phyloP scores from a whole-genome alignment of 2,888 invertebrate genomes.

The Lycophotia porphyrea region DNA sequence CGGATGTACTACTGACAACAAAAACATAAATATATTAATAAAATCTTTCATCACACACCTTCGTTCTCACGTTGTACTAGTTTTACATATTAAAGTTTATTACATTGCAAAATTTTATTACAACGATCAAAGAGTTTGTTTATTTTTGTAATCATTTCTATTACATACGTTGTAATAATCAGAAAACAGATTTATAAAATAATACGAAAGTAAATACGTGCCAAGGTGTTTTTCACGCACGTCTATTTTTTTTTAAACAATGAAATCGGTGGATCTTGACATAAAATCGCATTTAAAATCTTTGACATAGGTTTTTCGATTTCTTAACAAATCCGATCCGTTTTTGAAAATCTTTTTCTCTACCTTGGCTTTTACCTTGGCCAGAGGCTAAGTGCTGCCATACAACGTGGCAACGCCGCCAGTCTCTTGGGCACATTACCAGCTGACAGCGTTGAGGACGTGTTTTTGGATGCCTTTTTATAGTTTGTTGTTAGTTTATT shows the following conservation, averaged over 20 bases:
- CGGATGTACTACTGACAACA: background rate
- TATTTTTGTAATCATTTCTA: conserved; percentile 25
- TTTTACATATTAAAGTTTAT: conserved; percentile 18
- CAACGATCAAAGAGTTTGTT: conserved; percentile 34
- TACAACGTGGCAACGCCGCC: background rate
- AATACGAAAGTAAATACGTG: background rate
- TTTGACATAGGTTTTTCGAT: background rate
- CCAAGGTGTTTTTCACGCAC: no score
- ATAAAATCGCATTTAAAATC: no score
- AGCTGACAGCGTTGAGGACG: background rate
- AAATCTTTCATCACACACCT: conserved; percentile 28
- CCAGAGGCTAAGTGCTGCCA: background rate
- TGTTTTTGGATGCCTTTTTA: background rate
- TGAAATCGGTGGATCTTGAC: background rate
- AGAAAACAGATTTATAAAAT: conserved; percentile 2
- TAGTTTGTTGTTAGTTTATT: background rate
- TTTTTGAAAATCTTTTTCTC: background rate
- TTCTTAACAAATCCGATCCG: background rate
- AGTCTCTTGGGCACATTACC: background rate
- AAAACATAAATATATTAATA: conserved; percentile 20
- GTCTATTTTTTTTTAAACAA: background rate
- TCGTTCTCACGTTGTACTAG: background rate
- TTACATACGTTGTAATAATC: background rate
- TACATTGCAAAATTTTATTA: conserved; percentile 30
- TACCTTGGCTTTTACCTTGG: background rate